These are phyloP conservation scores for Melanargia galathea DNA, from an alignment of 2,888 invertebrate genomes.

Conservation along the genomic window DNA sequence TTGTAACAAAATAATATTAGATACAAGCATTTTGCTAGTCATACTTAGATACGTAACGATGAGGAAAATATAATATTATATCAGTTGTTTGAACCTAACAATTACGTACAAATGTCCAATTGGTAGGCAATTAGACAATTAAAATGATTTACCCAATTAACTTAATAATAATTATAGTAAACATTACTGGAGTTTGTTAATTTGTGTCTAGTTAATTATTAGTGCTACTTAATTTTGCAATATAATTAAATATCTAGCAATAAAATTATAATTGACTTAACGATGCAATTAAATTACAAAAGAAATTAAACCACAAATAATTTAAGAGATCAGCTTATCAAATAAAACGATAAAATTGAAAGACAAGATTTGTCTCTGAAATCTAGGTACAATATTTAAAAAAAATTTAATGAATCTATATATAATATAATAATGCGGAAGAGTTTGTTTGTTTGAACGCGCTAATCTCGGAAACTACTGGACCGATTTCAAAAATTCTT, in stretches of 20 bases:
- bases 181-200: background rate
- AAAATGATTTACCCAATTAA: too few species aligned
- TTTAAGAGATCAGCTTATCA: too few species aligned
- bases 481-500: too few species aligned
- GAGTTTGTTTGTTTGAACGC: too few species aligned
- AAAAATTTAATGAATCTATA: too few species aligned
- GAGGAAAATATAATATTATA: slow-evolving; percentile 6
- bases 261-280: background rate
- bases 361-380: too few species aligned
- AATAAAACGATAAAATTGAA: too few species aligned
- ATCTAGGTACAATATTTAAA: too few species aligned
- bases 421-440: too few species aligned
- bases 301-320: background rate
- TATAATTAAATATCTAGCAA: background rate
- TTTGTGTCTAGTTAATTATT: slow-evolving; percentile 7
- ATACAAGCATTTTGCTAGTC: background rate
- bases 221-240: slow-evolving; percentile 3
- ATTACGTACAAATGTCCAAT: slow-evolving; percentile 6
- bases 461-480: too few species aligned
- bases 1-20: background rate
- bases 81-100: background rate
- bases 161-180: slow-evolving; percentile 21
- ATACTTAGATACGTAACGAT: background rate
- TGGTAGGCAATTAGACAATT: slow-evolving; percentile 10
- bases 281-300: background rate